Percentiles rank a stretch among this genome's conserved stretches.
These are phyloP conservation scores for Campylorhamphus procurvoides DNA, from an alignment of 2,113 vertebrate species.

Conservation along the genomic window DNA sequence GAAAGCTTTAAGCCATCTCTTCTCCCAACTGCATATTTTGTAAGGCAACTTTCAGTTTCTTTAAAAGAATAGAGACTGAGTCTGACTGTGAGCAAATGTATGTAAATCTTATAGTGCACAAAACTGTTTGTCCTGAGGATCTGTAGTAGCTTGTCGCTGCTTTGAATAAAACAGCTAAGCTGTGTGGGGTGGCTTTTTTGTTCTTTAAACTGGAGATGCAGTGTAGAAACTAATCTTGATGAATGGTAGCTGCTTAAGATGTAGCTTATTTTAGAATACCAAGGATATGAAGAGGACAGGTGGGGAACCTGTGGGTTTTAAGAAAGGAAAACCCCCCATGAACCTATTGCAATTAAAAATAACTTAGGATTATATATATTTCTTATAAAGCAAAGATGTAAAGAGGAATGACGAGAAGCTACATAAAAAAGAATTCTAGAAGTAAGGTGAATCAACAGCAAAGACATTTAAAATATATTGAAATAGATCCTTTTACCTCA, in stretches of 20 bases:
- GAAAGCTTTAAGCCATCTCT: not conserved
- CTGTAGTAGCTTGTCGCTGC: not conserved
- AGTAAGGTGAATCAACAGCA: not conserved
- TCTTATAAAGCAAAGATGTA: not conserved
- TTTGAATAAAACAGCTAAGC: not conserved
- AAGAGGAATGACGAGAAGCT: not conserved
- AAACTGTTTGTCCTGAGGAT: not conserved
- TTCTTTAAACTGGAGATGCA: not conserved
- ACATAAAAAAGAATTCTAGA: not conserved
- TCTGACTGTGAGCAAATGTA: not conserved
- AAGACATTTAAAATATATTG: not conserved
- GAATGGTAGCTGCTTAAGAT: not conserved
- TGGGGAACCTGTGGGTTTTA: not conserved
- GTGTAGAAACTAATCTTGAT: not conserved
- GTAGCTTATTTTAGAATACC: not conserved
- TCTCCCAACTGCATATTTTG: not conserved
- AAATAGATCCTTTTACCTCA: slow-evolving; percentile 8
- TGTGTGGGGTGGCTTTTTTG: not conserved
- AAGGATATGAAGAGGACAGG: not conserved
- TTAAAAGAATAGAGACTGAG: not conserved
- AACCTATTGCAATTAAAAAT: not conserved
- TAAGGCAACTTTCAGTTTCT: not conserved
- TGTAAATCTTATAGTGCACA: rapidly evolving
- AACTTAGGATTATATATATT: not conserved
- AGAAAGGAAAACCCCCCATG: not conserved